Evolutionary conservation across 1,140 invertebrate species (phyloP), one percentile per base, ranked within the genome.

Genomic region (Chironomus tepperi): DNA sequence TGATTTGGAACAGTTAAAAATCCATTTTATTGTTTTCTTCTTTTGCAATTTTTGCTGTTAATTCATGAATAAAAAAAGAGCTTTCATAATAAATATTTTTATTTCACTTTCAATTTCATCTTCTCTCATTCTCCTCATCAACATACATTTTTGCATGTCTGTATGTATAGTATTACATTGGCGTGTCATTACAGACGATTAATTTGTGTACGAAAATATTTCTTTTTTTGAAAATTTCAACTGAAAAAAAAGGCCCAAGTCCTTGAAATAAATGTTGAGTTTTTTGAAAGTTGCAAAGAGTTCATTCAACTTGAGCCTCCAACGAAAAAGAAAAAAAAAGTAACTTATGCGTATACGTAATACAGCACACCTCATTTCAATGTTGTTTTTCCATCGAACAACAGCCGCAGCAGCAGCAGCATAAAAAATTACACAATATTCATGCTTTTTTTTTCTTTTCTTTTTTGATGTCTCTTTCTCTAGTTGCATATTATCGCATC

Each of bases 371-470:
- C 47, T 57, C 47, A 57, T 57, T 57, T 57, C 47, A 57, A 57
- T 57, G 47, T 57, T 57, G 47, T 57, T 57, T 57, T 57, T 57
- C 15, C 47, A 57, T 34, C 24, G 24, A 34, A 34, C 5, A 34
- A 34, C 24, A 34, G n/a, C n/a, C n/a, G 43, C 43, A 47, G 47
- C 47, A 57, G 47, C n/a, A 57, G 47, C 47, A 57, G 47, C 47
- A 57, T 57, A 57, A 57, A 57, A 47, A 57, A n/a, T 57, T 57
- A 57, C 47, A 57, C 47, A 57, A 57, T n/a, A 57, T 57, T n/a
- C 24, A 34, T 57, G 47, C n/a, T 57, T 9, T 47, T 47, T 47
- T 47, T 47, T 15, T 12, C n/a, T 15, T 57, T 57, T 57, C 47
- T 57, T 34, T n/a, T 34, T 34, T 34, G 24, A 34, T 34, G n/a